Evolutionary conservation across 2,113 vertebrate genomes (phyloP).

Genomic region (Tylochromis polylepis): DNA sequence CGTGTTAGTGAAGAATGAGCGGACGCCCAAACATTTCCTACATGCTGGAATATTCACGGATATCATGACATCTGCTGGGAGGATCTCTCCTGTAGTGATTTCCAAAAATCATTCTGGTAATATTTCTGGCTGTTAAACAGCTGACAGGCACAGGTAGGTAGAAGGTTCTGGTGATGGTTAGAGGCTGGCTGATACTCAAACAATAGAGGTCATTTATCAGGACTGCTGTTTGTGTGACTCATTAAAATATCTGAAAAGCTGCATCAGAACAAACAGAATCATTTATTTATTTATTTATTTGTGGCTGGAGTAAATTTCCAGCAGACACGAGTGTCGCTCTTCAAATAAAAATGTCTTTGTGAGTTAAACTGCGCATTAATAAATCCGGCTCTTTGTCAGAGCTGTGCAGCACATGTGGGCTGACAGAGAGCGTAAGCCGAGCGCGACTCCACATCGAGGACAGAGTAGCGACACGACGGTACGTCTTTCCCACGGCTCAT

Average conservation of each 20-base stretch:
- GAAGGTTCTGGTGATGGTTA: neutral
- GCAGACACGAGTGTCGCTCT: neutral
- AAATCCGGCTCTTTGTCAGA: constrained; percentile 21
- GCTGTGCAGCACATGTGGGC: neutral
- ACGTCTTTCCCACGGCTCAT: neutral
- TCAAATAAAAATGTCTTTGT: neutral
- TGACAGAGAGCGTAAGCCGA: neutral
- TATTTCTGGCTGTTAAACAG: neutral
- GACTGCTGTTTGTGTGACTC: neutral
- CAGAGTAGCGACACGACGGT: neutral
- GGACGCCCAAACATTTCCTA: neutral
- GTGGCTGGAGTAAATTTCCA: fast-evolving
- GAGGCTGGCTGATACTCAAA: neutral
- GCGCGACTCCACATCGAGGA: neutral
- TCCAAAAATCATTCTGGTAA: neutral
- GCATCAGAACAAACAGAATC: neutral
- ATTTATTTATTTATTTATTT: neutral
- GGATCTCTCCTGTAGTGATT: neutral
- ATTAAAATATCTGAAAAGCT: neutral
- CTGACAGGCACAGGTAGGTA: neutral
- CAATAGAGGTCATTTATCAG: neutral
- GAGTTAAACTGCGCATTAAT: neutral
- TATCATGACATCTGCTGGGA: neutral
- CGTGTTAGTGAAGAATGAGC: neutral
- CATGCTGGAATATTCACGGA: neutral